Conservation (phyloP, 2,113 vertebrate genomes). For the Lagopus leucura region DNA sequence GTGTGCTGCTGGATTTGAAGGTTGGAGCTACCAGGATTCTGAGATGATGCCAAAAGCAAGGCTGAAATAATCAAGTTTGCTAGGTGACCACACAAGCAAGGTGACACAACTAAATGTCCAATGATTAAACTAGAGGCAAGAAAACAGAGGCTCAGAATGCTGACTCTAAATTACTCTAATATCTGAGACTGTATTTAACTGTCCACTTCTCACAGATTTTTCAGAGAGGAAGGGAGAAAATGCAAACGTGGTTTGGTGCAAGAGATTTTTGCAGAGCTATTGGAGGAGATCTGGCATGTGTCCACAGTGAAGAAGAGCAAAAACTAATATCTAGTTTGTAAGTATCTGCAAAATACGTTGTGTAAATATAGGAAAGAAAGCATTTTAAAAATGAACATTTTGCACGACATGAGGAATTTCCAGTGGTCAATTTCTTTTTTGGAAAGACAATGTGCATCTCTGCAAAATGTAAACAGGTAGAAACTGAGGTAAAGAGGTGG, state of each 20-base stretch:
- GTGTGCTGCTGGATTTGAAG: not conserved
- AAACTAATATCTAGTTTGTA: slow-evolving; percentile 55
- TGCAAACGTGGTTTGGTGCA: slow-evolving; percentile 88
- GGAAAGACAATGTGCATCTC: not conserved
- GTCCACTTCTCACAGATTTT: slow-evolving; percentile 62
- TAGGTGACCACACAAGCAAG: not conserved
- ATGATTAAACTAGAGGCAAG: not conserved
- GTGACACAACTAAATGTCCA: not conserved
- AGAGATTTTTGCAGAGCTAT: slow-evolving; percentile 86
- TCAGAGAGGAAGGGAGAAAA: slow-evolving; percentile 63
- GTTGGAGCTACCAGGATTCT: not conserved
- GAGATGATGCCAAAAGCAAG: not conserved
- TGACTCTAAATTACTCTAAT: not conserved
- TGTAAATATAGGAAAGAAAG: not conserved
- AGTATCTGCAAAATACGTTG: not conserved
- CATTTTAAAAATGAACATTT: not conserved
- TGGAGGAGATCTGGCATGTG: slow-evolving; percentile 87
- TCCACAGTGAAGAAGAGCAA: slow-evolving; percentile 80
- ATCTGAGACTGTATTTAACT: not conserved
- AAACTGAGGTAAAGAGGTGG: not conserved
- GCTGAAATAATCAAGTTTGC: not conserved
- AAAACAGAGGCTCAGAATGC: not conserved
- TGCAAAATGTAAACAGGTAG: not conserved
- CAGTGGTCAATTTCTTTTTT: not conserved
- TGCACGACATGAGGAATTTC: not conserved